Evolutionary conservation across 2,113 vertebrate genomes (phyloP).

Genomic region (Crotalus tigris): DNA sequence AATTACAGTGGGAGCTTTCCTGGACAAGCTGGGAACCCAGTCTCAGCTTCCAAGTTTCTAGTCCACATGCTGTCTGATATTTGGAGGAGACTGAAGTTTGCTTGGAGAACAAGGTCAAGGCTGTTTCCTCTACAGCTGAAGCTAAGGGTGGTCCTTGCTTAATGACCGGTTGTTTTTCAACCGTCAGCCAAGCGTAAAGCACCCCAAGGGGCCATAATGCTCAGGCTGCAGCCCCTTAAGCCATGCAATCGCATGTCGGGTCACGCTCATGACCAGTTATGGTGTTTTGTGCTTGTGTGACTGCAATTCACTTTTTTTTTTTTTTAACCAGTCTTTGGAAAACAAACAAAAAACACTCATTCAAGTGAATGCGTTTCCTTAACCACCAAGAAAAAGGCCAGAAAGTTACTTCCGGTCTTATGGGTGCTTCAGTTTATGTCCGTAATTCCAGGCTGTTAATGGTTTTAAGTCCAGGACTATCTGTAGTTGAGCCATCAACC

Average conservation of each 20-base stretch:
- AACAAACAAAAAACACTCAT: background rate
- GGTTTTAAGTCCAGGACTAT: background rate
- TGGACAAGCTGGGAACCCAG: background rate
- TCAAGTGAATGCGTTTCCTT: background rate
- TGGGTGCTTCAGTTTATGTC: background rate
- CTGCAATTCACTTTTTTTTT: background rate
- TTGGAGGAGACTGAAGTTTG: background rate
- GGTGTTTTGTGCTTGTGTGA: background rate
- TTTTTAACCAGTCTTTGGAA: background rate
- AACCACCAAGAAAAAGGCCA: background rate
- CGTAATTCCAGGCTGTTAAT: background rate
- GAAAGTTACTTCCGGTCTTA: background rate
- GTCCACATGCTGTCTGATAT: background rate
- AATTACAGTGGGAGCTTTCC: background rate
- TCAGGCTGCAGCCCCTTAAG: no score
- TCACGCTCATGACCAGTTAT: background rate
- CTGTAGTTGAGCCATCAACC: background rate
- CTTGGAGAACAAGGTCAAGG: background rate
- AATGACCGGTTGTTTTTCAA: accelerated
- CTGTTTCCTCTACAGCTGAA: background rate
- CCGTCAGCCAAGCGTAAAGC: background rate
- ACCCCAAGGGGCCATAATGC: background rate
- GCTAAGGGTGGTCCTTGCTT: background rate
- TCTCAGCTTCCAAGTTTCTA: background rate
- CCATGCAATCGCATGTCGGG: no score